Percentiles rank a stretch among this genome's conserved stretches.
phyloP scores from a whole-genome alignment of 1,140 invertebrate genomes.

The Leptoteleia sp. region DNA sequence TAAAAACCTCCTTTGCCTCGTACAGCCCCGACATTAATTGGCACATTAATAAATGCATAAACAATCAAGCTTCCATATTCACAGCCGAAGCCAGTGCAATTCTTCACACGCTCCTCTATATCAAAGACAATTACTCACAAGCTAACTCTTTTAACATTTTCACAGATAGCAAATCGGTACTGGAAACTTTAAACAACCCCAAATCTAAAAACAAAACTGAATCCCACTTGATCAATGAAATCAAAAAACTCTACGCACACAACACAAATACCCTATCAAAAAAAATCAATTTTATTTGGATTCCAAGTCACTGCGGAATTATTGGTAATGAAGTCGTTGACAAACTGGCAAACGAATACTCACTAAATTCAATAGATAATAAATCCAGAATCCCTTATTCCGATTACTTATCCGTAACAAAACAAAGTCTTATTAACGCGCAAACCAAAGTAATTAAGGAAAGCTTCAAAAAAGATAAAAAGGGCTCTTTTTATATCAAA shows the following conservation, averaged over 20 bases:
- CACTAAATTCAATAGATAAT: too few species aligned
- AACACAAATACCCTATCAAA: too few species aligned
- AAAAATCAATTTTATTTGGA: neutral
- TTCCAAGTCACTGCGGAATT: neutral
- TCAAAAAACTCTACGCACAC: too few species aligned
- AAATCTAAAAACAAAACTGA: too few species aligned
- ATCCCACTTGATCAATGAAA: too few species aligned
- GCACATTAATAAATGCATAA: neutral
- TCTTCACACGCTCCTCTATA: neutral
- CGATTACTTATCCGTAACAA: too few species aligned
- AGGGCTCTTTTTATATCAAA: too few species aligned
- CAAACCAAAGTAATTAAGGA: too few species aligned
- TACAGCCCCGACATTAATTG: neutral
- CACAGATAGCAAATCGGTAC: neutral
- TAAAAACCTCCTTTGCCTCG: neutral
- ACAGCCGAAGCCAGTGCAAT: conserved; percentile 1
- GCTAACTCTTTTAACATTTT: neutral
- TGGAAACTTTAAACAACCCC: neutral
- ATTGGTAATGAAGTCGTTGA: neutral
- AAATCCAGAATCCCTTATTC: too few species aligned
- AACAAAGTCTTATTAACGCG: too few species aligned
- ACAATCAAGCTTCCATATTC: neutral
- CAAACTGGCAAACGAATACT: neutral
- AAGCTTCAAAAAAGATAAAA: too few species aligned
- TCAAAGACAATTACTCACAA: neutral